These are phyloP conservation scores for Daphoenositta chrysoptera DNA, from an alignment of 2,113 vertebrate genomes.

Conservation along the genomic window DNA sequence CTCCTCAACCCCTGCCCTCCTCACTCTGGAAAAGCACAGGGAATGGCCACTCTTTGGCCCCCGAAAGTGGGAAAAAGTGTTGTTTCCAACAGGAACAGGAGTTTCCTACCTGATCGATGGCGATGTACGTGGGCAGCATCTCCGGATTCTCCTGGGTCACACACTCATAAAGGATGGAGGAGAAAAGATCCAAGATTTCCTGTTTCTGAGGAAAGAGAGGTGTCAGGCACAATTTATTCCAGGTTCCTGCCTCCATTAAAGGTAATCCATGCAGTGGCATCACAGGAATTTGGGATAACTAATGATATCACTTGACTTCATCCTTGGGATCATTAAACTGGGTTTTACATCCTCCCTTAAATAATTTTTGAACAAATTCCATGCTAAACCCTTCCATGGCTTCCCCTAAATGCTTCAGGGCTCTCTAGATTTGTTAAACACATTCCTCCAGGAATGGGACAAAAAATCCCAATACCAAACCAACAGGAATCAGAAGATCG, in stretches of 20 bases:
- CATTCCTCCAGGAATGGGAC: neutral
- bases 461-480: neutral
- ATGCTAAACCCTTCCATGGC: neutral
- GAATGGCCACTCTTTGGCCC: too few species aligned
- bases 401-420: neutral
- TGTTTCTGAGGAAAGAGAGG: slow-evolving; percentile 78
- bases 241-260: neutral
- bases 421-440: neutral
- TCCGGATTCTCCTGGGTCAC: slow-evolving; percentile 96
- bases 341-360: neutral
- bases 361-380: neutral
- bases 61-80: rapidly evolving
- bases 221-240: neutral
- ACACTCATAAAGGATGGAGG: slow-evolving; percentile 93
- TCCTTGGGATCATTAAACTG: neutral
- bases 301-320: neutral
- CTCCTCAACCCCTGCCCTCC: neutral
- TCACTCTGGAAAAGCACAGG: neutral
- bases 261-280: neutral
- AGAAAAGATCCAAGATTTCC: slow-evolving; percentile 87
- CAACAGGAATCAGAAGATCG: neutral
- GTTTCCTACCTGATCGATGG: slow-evolving; percentile 88
- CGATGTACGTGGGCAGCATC: slow-evolving; percentile 94
- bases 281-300: neutral
- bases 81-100: neutral